These are phyloP conservation scores for Lycaena phlaeas DNA, from an alignment of 2,888 invertebrate genomes.

Conservation along the genomic window DNA sequence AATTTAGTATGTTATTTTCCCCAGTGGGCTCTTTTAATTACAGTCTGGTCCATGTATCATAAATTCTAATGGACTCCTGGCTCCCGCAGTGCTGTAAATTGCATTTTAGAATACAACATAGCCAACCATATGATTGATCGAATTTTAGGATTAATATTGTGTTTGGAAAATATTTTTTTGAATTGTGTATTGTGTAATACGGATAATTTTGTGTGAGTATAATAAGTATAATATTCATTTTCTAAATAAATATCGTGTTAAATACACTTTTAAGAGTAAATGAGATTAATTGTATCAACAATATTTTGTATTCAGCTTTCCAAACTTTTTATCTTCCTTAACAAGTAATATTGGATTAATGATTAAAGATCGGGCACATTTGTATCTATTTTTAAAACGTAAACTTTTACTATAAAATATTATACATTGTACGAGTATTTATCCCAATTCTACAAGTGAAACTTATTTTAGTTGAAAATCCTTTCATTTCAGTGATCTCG, in stretches of 20 bases:
- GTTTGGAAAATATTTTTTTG: too few relatives aligned
- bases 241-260: too few relatives aligned
- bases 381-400: too few relatives aligned
- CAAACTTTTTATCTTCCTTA: too few relatives aligned
- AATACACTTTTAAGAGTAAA: too few relatives aligned
- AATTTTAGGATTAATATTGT: conserved; percentile 16
- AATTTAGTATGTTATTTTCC: conserved; percentile 46
- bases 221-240: too few relatives aligned
- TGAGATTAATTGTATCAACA: too few relatives aligned
- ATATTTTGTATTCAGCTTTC: too few relatives aligned
- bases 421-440: not conserved
- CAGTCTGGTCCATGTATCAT: conserved; percentile 56
- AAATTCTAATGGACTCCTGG: conserved; percentile 61
- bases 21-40: conserved; percentile 63
- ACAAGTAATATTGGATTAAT: too few relatives aligned
- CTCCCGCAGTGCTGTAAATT: conserved; percentile 38
- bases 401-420: not conserved
- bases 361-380: too few relatives aligned
- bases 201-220: too few relatives aligned
- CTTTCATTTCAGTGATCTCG: conserved; percentile 57
- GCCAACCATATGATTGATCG: conserved; percentile 22
- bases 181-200: too few relatives aligned
- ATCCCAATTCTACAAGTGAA: not conserved
- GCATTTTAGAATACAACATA: conserved; percentile 51
- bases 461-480: conserved; percentile 37